phyloP scores from a whole-genome alignment of 2,888 invertebrate species.

The Stenichneumon culpator region DNA sequence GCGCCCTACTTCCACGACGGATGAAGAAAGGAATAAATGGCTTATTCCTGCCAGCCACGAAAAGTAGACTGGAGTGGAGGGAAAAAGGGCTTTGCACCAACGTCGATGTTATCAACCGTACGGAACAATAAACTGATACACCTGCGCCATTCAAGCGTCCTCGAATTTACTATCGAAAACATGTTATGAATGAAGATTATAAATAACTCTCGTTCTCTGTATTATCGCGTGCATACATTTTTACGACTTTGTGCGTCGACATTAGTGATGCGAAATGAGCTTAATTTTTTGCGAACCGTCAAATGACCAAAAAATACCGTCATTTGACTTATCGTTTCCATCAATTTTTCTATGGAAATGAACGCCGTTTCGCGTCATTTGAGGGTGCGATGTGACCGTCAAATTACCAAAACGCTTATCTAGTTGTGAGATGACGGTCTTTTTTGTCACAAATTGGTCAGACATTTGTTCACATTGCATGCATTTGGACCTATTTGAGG shows the following conservation, averaged over 20 bases:
- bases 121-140: slow-evolving; percentile 8
- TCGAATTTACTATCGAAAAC: neutral
- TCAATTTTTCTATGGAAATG: too few relatives aligned
- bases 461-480: too few relatives aligned
- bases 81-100: neutral
- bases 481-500: too few relatives aligned
- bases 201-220: slow-evolving; percentile 18
- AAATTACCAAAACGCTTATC: too few relatives aligned
- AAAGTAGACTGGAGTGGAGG: neutral
- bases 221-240: slow-evolving; percentile 9
- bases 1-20: neutral
- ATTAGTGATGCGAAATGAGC: too few relatives aligned
- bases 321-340: too few relatives aligned
- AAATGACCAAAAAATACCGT: too few relatives aligned
- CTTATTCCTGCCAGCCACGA: neutral
- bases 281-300: too few relatives aligned
- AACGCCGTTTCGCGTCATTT: too few relatives aligned
- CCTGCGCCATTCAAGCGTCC: neutral
- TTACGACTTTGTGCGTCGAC: neutral
- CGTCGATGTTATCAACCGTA: neutral
- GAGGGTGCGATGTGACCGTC: too few relatives aligned
- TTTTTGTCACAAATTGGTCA: too few relatives aligned
- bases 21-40: slow-evolving; percentile 15
- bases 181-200: slow-evolving; percentile 48
- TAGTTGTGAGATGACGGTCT: too few relatives aligned